A percentile compares a stretch with the other conserved stretches of the same genome.
These are phyloP conservation scores for Oreochromis tanganicae DNA, from an alignment of 2,113 vertebrate genomes.

Conservation along the genomic window DNA sequence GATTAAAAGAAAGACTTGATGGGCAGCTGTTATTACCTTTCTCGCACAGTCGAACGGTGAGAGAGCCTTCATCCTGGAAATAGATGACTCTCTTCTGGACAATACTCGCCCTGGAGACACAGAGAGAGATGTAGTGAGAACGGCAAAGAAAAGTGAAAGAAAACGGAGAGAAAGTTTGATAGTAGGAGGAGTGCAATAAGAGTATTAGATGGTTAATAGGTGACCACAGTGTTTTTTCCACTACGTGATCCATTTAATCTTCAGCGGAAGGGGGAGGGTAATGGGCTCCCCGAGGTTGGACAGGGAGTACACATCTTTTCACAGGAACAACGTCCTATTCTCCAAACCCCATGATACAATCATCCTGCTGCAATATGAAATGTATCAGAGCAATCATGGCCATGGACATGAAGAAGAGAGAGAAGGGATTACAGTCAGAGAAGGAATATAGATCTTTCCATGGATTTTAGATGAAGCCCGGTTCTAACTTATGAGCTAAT, in stretches of 20 bases:
- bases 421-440: not conserved
- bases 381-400: conserved; percentile 10
- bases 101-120: conserved; percentile 82
- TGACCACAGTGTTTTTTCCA: not conserved
- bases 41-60: conserved; percentile 90
- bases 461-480: not conserved
- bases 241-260: conserved; percentile 19
- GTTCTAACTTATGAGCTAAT: not conserved
- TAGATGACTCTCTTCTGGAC: conserved; percentile 92
- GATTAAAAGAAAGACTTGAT: conserved; percentile 1
- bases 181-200: not conserved
- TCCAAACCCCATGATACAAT: not conserved
- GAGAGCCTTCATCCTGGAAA: conserved; percentile 93
- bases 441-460: not conserved
- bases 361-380: not conserved
- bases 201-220: conserved; percentile 2
- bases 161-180: not conserved
- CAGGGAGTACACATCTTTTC: not conserved
- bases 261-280: not conserved
- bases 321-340: not conserved
- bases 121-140: not conserved
- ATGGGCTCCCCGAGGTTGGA: conserved; percentile 15
- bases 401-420: not conserved
- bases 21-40: conserved; percentile 76
- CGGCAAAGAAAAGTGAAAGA: not conserved